These are phyloP conservation scores for Neolamprologus fasciatus DNA, from an alignment of 2,113 vertebrate species.

Conservation along the genomic window DNA sequence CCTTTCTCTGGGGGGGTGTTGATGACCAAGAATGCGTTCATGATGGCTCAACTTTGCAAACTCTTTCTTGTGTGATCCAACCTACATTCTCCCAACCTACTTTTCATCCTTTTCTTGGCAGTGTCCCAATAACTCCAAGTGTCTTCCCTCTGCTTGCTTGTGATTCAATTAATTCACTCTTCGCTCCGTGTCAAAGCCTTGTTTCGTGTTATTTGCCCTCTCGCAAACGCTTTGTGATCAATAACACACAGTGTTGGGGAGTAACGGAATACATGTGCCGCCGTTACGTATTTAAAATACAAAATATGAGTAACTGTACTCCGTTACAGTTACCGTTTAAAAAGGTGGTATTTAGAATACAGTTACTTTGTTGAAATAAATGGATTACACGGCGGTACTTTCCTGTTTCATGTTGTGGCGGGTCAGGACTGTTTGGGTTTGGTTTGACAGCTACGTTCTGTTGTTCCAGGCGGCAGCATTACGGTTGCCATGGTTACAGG, in stretches of 20 bases:
- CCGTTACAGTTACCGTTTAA: rapidly evolving
- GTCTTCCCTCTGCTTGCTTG: background rate
- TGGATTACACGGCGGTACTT: rapidly evolving
- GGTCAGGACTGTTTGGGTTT: background rate
- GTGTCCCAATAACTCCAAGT: slow-evolving; percentile 1
- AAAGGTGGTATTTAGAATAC: background rate
- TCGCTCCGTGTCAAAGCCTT: background rate
- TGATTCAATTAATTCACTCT: background rate
- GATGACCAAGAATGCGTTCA: background rate
- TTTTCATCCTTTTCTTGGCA: slow-evolving; percentile 15
- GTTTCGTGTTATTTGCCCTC: background rate
- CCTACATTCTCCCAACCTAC: slow-evolving; percentile 19
- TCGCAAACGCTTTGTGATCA: background rate
- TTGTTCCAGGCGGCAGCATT: rapidly evolving
- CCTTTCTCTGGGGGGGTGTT: background rate
- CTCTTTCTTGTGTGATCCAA: background rate
- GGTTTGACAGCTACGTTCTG: rapidly evolving
- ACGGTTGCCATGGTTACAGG: background rate
- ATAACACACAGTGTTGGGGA: background rate
- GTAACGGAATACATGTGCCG: rapidly evolving
- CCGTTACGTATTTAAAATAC: background rate
- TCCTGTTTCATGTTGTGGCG: rapidly evolving
- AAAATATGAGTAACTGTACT: background rate
- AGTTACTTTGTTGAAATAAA: background rate
- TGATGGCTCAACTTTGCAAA: background rate